Base-by-base conservation (phyloP, 2,888 invertebrate genomes). In the Notocelia uddmanniana region DNA sequence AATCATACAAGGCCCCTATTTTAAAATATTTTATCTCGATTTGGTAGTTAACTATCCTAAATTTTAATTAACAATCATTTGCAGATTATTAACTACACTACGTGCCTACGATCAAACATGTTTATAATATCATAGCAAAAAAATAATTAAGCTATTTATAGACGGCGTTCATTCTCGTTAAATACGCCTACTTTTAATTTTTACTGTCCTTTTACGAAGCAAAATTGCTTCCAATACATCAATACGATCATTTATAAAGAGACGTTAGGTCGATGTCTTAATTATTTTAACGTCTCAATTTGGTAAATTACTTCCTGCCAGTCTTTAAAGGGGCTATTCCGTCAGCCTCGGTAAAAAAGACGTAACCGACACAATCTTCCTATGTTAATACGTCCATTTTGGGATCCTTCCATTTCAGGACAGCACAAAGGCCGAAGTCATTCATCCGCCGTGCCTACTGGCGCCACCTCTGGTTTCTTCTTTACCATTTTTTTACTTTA, bases 201-300 rank as follows among this genome's bases (percentile, higher is more conserved):
- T 26, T 45, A 34, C 34, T 13, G 8, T 2, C 8, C 13, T 62
- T 62, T 26, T 11, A 15, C 6, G 11, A 21, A 55, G 19, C 34
- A 21, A 50, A 58, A 70, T 50, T 34, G 41, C 19, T 58, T 15
- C 34, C 19, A 58, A 64, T 50, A 58, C 64, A 52, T 70, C 64
- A 70, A 64, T 70, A n/a, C 34, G 41, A 45, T 58, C 50, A 58
- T 64, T 70, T 64, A 50, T 52, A 70, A 70, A 63, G 54, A 62
- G 26, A 66, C 31, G n/a, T 15, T 19, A 66, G 41, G 41, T 59
- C 59, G 59, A 67, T 54, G 18, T 60, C 66, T 67, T 71, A 71
- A 71, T 71, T 71, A 71, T 64, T 71, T 64, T 67, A 64, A 71
- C 66, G 71, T 71, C 41, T 45, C 59, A 66, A 71, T 71, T 71